Evolutionary conservation across 1,140 invertebrate genomes (phyloP).

Genomic region (Polypedilum pembai): DNA sequence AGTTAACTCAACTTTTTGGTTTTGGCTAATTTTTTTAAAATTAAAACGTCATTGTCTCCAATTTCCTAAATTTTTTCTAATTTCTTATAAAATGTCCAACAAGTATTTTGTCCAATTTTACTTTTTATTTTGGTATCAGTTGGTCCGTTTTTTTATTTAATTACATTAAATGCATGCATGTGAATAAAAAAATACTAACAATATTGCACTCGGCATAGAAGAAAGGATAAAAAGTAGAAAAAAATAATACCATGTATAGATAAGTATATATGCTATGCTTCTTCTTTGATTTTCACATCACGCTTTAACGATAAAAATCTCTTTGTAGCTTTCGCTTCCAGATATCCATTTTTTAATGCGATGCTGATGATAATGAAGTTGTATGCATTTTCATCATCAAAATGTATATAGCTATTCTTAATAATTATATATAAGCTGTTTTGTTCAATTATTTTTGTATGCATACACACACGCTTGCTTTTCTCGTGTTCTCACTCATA

Average conservation of each 20-base stretch:
- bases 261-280: background rate
- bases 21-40: background rate
- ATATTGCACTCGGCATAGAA: conserved; percentile 8
- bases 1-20: background rate
- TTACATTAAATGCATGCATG: conserved; percentile 1
- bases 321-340: conserved; percentile 29
- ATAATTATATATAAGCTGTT: too few relatives aligned
- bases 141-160: conserved; percentile 12
- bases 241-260: too few relatives aligned
- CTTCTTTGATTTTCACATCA: conserved; percentile 4
- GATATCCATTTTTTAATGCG: background rate
- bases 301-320: background rate
- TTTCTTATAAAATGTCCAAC: background rate
- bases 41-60: too few relatives aligned
- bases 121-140: conserved; percentile 7
- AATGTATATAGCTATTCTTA: too few relatives aligned
- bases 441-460: too few relatives aligned
- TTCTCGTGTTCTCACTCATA: too few relatives aligned
- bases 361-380: too few relatives aligned
- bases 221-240: too few relatives aligned
- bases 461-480: too few relatives aligned
- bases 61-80: too few relatives aligned
- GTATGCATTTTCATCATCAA: too few relatives aligned
- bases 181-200: background rate
- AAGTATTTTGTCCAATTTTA: background rate